Conservation (phyloP, 2,888 invertebrate genomes). For the Unio delphinus region DNA sequence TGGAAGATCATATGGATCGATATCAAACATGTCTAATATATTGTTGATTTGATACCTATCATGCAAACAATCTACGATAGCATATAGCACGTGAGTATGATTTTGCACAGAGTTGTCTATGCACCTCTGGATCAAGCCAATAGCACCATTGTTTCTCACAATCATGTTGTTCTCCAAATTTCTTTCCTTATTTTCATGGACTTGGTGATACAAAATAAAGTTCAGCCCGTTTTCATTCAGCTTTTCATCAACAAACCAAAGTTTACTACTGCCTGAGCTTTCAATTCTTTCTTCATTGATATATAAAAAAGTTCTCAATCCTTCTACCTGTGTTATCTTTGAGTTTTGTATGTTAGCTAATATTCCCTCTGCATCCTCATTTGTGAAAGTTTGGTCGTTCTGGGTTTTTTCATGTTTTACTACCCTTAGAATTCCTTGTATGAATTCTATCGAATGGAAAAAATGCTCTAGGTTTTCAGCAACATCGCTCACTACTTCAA, state of each 20-base stretch:
- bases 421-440: conserved; percentile 3
- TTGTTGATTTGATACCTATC: not conserved
- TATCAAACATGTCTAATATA: conserved; percentile 6
- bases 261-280: conserved; percentile 5
- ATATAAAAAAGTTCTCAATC: not conserved
- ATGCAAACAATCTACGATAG: not conserved
- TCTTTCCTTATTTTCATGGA: not conserved
- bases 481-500: not conserved
- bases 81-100: too few species aligned
- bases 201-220: not conserved
- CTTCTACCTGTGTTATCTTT: too few species aligned
- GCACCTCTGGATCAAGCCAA: too few species aligned
- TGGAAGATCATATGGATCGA: conserved; percentile 4
- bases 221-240: too few species aligned
- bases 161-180: not conserved
- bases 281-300: not conserved
- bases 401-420: conserved; percentile 3
- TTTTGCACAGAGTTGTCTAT: too few species aligned
- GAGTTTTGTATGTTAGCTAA: too few species aligned
- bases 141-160: not conserved
- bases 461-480: conserved; percentile 4
- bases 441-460: conserved; percentile 3
- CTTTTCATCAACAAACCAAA: not conserved
- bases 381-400: not conserved
- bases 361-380: too few species aligned